Evolutionary conservation across 2,888 invertebrate species (phyloP).

Genomic region (Stictocephala bisonia): DNA sequence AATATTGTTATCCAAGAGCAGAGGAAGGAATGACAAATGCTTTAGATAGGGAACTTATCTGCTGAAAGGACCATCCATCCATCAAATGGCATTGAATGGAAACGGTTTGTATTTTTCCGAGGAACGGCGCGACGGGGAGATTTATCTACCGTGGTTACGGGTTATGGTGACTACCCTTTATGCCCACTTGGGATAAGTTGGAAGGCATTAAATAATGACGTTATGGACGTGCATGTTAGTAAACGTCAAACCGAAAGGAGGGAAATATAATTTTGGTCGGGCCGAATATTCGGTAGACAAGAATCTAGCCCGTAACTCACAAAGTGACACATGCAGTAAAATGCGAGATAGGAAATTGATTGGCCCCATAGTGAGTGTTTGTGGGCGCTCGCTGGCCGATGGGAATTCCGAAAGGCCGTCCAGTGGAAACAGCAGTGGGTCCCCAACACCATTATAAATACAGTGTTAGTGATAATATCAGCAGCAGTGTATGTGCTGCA

Average conservation of each 20-base stretch:
- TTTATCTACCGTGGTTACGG: not conserved
- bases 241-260: slow-evolving; percentile 42
- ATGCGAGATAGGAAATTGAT: slow-evolving; percentile 41
- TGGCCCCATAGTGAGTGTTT: slow-evolving; percentile 36
- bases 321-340: slow-evolving; percentile 42
- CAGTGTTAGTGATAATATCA: slow-evolving; percentile 32
- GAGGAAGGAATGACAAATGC: slow-evolving; percentile 29
- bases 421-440: slow-evolving; percentile 31
- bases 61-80: slow-evolving; percentile 30
- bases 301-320: slow-evolving; percentile 41
- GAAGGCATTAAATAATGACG: slow-evolving; percentile 39
- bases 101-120: slow-evolving; percentile 27
- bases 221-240: slow-evolving; percentile 31
- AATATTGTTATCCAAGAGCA: too few relatives aligned
- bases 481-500: too few relatives aligned
- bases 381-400: slow-evolving; percentile 31
- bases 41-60: slow-evolving; percentile 32
- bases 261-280: slow-evolving; percentile 36
- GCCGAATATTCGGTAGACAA: slow-evolving; percentile 40
- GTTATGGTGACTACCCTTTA: slow-evolving; percentile 12
- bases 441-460: slow-evolving; percentile 32
- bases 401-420: slow-evolving; percentile 15
- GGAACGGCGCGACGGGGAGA: not conserved
- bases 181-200: slow-evolving; percentile 24
- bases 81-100: slow-evolving; percentile 36